phyloP scores from a whole-genome alignment of 2,797 vertebrate species.

The Malurus splendens region DNA sequence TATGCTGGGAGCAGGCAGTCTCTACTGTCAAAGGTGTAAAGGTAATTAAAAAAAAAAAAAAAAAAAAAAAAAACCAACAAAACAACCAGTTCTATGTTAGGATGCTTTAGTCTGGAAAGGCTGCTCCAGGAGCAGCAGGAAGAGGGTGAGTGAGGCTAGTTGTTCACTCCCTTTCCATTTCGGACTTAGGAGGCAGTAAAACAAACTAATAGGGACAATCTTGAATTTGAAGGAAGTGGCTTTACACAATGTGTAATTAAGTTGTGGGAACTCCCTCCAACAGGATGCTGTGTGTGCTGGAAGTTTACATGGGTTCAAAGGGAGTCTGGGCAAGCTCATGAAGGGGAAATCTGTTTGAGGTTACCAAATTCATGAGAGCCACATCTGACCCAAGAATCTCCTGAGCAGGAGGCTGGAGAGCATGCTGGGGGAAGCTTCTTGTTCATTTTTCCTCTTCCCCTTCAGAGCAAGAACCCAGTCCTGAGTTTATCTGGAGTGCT shows the following conservation, averaged over 20 bases:
- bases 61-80: neutral
- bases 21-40: neutral
- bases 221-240: slow-evolving; percentile 37
- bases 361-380: neutral
- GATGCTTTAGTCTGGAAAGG: neutral
- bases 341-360: slow-evolving; percentile 19
- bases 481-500: neutral
- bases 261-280: slow-evolving; percentile 39
- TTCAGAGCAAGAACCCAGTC: neutral
- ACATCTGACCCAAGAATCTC: neutral
- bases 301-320: slow-evolving; percentile 29
- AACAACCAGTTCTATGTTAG: neutral
- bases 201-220: neutral
- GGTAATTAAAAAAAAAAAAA: neutral
- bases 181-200: neutral
- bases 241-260: slow-evolving; percentile 55
- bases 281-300: slow-evolving; percentile 20
- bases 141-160: neutral
- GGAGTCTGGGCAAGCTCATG: neutral
- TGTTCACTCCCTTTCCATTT: neutral
- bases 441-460: neutral
- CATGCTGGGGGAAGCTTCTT: neutral
- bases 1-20: neutral
- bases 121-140: neutral
- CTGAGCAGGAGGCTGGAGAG: neutral